Evolutionary conservation across 2,113 vertebrate species (phyloP), one percentile per base, ranked within the genome.

Genomic region (Cyanocitta stelleri): DNA sequence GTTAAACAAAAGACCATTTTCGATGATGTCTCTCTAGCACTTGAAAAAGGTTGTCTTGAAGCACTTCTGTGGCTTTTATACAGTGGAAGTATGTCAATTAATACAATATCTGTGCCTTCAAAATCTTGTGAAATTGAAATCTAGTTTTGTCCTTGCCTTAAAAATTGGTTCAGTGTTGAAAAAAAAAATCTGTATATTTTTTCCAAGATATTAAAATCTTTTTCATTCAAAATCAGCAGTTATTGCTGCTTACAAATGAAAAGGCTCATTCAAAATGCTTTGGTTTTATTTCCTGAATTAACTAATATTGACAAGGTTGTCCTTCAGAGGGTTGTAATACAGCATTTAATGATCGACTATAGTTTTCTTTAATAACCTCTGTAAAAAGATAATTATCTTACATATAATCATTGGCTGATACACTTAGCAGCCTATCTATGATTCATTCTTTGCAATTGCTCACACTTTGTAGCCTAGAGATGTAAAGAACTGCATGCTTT

Each of bases 351-450:
- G 97, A 97, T 94, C 48, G 82, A 94, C 87, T 97, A 92, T 92
- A 83, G 94, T 96, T 97, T 98, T 85, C 23, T 97, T 97, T 97
- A 97, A 95, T 97, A 97, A 88, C 95, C 95, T 97, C 91, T 97
- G 87, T 91, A 85, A 89, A 64, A 95, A 97, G 95, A 92, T 97
- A 96, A 97, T 98, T 97, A 95, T 95, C 95, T 97, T 97, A 83
- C 48, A 29, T 94, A 41, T 95, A 83, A 73, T 92, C 64, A 94
- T 94, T 97, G 96, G 77, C 90, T 97, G 96, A 97, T 97, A 94
- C 83, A 85, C 46, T 97, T 96, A 97, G 86, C 95, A 96, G 88
- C 90, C 94, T 71, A 69, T 96, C 95, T 97, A 56, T 93, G 44
- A 95, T 96, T 96, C 39, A 91, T 96, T 97, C 84, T 96, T 78